Base-by-base conservation (phyloP, 2,888 invertebrate genomes). In the Desoria tigrina region DNA sequence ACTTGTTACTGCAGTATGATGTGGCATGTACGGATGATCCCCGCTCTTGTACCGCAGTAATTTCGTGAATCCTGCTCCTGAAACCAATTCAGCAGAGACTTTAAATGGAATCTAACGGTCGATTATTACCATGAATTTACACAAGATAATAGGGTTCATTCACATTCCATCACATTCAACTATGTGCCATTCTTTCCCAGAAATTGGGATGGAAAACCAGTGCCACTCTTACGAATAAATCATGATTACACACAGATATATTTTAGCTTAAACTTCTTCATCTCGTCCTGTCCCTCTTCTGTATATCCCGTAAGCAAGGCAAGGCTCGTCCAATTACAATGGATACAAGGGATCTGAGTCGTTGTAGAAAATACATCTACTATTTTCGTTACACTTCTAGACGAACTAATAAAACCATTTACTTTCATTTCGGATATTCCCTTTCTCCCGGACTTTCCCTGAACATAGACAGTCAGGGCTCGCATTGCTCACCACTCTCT, bases 111-210 rank as follows among this genome's bases (percentile, higher is more conserved):
- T 45, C 45, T 45, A 45, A 45, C 45, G 6, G 45, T 45, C 21
- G 21, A n/a, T 45, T 45, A 45, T 45, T 45, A 45, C 45, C n/a
- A 45, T 6, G 45, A 45, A 45, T 16, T 45, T n/a, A 16, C 9
- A 45, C 9, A 45, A 45, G 45, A 57, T 57, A 57, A 57, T 57
- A 24, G n/a, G 57, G 57, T 57, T 57, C 42, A 57, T 57, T 57
- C 57, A 23, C 57, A 57, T 57, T 57, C 57, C 42, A 57, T 37
- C 57, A 57, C 57, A 57, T 42, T 28, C 57, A 39, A 18, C 57
- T 21, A 57, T n/a, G 42, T 51, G 11, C 57, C 42, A 57, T 57
- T 57, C 57, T 57, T 57, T 42, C 39, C 6, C 55, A n/a, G 39
- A 51, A 26, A 7, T 9, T 24, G 7, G 24, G 7, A 45, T 45